Evolutionary conservation across 2,797 vertebrate genomes (phyloP).

Genomic region (Microctenopoma steveboyesi): DNA sequence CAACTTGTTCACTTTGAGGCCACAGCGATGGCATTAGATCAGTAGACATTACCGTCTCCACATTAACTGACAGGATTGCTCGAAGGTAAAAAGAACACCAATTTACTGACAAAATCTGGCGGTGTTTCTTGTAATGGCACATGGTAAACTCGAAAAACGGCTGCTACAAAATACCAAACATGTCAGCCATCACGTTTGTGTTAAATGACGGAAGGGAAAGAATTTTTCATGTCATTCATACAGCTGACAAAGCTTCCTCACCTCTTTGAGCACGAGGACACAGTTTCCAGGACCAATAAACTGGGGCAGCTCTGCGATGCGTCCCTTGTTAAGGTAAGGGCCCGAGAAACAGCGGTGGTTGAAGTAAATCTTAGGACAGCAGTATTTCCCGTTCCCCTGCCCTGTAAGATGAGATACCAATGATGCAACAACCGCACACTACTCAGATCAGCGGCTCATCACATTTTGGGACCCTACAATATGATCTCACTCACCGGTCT

Average conservation of each 20-base stretch:
- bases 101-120: neutral
- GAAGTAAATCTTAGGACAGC: constrained; percentile 99
- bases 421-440: neutral
- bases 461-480: neutral
- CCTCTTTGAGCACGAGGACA: constrained; percentile 98
- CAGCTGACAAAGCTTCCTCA: constrained; percentile 60
- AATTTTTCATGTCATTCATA: neutral
- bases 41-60: neutral
- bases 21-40: neutral
- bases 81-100: no score
- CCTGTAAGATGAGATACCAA: constrained; percentile 72
- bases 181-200: neutral
- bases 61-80: neutral
- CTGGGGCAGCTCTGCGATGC: constrained; percentile 96
- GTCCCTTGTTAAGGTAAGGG: constrained; percentile 98
- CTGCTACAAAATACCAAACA: neutral
- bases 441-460: neutral
- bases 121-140: no score
- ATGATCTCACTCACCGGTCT: constrained; percentile 74
- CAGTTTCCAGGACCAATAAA: constrained; percentile 98
- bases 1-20: constrained; percentile 4
- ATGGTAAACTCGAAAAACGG: neutral
- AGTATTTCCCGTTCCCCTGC: constrained; percentile 94
- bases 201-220: neutral
- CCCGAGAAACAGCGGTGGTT: constrained; percentile 99